Evolutionary conservation across 1,140 invertebrate species (phyloP).

Genomic region (Lucilia sericata): DNA sequence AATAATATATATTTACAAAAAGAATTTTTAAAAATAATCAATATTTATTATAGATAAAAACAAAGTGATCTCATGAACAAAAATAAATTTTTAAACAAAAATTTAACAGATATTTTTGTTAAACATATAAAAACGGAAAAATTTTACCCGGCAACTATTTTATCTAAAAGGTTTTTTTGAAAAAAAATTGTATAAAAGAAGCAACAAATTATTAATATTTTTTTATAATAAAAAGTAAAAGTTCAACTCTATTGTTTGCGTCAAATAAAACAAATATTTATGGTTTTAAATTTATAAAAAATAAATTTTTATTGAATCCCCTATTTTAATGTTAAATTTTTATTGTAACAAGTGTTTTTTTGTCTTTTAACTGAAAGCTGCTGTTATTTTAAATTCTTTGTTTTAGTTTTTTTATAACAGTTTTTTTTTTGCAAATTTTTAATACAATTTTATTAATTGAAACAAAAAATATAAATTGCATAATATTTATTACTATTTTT

Average conservation of each 20-base stretch:
- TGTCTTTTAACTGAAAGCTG: too few species aligned
- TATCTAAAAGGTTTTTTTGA: background rate
- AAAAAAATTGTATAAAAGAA: background rate
- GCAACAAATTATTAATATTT: background rate
- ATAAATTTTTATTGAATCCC: background rate
- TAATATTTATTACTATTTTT: background rate
- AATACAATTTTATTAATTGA: too few species aligned
- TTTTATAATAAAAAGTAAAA: conserved; percentile 11
- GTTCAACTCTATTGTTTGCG: background rate
- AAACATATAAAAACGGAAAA: background rate
- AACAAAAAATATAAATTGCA: conserved; percentile 32
- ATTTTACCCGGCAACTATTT: background rate
- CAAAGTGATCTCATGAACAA: background rate
- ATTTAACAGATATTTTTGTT: background rate
- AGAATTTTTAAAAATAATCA: background rate
- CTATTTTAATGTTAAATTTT: background rate
- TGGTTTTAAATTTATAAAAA: background rate
- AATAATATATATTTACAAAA: background rate
- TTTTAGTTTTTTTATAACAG: background rate
- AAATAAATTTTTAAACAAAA: background rate
- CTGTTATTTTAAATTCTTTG: background rate
- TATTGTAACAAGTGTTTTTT: background rate
- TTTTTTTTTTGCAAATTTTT: too few species aligned
- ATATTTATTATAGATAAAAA: background rate
- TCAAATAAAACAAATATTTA: background rate